Conservation (phyloP, 2,888 invertebrate species). For the Deilephila elpenor region DNA sequence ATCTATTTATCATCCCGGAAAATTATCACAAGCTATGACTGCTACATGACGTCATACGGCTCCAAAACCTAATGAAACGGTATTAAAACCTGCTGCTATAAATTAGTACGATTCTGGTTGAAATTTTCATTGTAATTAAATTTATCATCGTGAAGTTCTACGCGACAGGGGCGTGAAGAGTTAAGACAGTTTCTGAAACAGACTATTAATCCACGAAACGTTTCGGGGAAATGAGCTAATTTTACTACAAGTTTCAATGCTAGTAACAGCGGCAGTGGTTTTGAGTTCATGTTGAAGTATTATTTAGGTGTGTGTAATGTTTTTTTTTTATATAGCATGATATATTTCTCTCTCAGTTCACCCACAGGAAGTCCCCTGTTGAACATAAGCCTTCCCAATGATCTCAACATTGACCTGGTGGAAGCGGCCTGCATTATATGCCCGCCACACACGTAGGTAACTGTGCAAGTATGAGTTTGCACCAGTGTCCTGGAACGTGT, state of each 20-base stretch:
- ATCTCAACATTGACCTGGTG: no score
- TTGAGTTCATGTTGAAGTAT: background rate
- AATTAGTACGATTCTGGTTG: background rate
- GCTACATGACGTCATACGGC: background rate
- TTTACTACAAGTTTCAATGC: background rate
- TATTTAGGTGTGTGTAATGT: no score
- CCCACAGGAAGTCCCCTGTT: no score
- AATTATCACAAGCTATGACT: no score
- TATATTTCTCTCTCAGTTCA: no score
- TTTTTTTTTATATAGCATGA: no score
- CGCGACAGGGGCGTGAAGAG: background rate
- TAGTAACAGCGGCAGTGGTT: background rate
- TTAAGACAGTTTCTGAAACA: background rate
- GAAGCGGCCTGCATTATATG: no score
- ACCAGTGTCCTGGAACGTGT: no score
- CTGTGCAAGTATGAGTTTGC: no score
- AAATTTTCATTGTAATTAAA: background rate
- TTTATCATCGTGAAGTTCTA: background rate
- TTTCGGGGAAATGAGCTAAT: background rate
- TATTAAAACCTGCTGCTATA: background rate
- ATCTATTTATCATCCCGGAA: no score
- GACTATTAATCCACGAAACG: constrained; percentile 6
- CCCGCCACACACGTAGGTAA: no score
- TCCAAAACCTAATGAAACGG: background rate
- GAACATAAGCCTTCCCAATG: no score